phyloP scores from a whole-genome alignment of 2,888 invertebrate genomes.

The Limnephilus rhombicus region DNA sequence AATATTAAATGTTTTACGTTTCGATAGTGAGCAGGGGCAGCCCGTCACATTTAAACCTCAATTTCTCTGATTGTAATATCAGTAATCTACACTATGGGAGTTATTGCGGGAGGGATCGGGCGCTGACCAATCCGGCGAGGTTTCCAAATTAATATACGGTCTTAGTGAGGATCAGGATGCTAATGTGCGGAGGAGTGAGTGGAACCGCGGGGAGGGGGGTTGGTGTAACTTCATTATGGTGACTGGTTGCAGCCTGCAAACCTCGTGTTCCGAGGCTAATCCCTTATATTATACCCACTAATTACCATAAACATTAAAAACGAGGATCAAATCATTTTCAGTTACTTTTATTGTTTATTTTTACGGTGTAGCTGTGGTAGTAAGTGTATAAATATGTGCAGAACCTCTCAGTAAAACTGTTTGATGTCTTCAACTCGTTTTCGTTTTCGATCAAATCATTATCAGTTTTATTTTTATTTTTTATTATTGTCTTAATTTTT shows the following conservation, averaged over 20 bases:
- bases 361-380: too few relatives aligned
- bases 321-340: not conserved
- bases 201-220: not conserved
- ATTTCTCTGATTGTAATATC: constrained; percentile 3
- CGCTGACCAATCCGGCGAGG: constrained; percentile 61
- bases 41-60: constrained; percentile 28
- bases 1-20: not conserved
- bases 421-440: too few relatives aligned
- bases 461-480: too few relatives aligned
- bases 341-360: too few relatives aligned
- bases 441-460: too few relatives aligned
- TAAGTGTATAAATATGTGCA: too few relatives aligned
- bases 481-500: too few relatives aligned
- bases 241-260: constrained; percentile 6
- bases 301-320: not conserved
- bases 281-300: not conserved
- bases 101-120: constrained; percentile 20
- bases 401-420: too few relatives aligned
- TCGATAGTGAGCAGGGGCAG: not conserved
- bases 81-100: constrained; percentile 15
- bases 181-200: constrained; percentile 42
- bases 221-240: constrained; percentile 14
- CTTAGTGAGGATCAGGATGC: constrained; percentile 59
- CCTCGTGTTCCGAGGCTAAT: constrained; percentile 18
- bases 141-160: constrained; percentile 65